Evolutionary conservation across 2,888 invertebrate species (phyloP).

Genomic region (Campopleginae sp.): DNA sequence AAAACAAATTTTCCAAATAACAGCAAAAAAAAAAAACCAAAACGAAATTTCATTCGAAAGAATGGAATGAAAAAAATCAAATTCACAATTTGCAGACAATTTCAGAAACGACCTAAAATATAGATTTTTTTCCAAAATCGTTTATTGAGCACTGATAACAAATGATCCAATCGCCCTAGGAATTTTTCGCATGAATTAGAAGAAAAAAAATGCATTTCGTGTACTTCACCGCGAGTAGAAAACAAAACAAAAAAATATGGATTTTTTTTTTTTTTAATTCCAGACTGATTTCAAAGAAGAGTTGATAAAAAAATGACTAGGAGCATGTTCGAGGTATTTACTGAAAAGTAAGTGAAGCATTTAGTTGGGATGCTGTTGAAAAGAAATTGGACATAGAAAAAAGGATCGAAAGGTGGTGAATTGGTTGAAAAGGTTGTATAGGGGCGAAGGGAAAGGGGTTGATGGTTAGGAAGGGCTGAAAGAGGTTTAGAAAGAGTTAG

Average conservation of each 20-base stretch:
- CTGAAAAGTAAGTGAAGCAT: not conserved
- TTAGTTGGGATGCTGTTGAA: not conserved
- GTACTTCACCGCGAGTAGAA: not conserved
- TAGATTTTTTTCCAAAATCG: too few species aligned
- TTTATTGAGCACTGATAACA: too few species aligned
- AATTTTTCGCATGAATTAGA: not conserved
- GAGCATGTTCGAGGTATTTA: not conserved
- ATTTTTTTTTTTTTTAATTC: not conserved
- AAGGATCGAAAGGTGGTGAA: conserved; percentile 30
- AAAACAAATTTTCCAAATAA: too few species aligned
- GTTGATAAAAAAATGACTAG: not conserved
- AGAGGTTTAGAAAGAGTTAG: conserved; percentile 27
- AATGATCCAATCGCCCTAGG: too few species aligned
- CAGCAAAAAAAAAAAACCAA: too few species aligned
- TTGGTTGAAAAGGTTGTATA: conserved; percentile 10
- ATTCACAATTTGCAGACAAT: too few species aligned
- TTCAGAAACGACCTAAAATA: too few species aligned
- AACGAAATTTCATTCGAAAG: too few species aligned
- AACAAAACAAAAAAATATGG: not conserved
- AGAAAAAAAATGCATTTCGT: not conserved
- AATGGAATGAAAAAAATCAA: too few species aligned
- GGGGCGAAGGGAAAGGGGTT: not conserved
- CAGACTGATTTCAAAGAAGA: not conserved
- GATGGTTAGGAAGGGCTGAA: not conserved
- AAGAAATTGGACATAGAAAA: not conserved